phyloP scores from a whole-genome alignment of 2,113 vertebrate genomes.

The Anarhynchus alexandrinus region DNA sequence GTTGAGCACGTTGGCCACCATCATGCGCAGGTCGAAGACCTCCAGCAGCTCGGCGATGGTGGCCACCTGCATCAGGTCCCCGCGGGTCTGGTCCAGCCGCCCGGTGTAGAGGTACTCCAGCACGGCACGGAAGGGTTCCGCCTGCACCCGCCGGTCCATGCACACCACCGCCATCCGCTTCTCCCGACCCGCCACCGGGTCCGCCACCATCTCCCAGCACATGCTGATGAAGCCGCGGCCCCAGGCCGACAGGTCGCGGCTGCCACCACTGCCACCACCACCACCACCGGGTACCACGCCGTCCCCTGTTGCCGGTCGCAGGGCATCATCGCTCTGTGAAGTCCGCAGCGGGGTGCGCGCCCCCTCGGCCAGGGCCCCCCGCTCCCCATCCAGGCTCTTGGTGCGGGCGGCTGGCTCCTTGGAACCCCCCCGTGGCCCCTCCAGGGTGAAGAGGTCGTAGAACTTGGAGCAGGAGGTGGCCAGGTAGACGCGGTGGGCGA shows the following conservation, averaged over 20 bases:
- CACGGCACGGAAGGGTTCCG: conserved; percentile 68
- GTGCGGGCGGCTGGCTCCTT: conserved; percentile 79
- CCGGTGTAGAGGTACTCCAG: conserved; percentile 89
- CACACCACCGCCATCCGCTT: conserved; percentile 81
- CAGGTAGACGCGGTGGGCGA: conserved; percentile 87
- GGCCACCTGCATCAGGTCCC: conserved; percentile 86
- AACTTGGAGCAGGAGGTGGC: conserved; percentile 91
- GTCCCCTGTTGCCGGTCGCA: not conserved
- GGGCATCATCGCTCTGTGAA: conserved; percentile 78
- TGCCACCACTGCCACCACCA: conserved; percentile 9
- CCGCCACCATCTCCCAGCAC: conserved; percentile 76
- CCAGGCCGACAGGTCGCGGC: conserved; percentile 77
- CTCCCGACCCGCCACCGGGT: conserved; percentile 76
- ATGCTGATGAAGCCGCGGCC: conserved; percentile 84
- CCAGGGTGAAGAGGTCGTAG: conserved; percentile 86
- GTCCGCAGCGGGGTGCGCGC: conserved; percentile 70
- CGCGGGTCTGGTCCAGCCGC: conserved; percentile 76
- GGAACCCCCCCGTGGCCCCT: conserved; percentile 28
- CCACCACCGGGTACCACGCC: not conserved
- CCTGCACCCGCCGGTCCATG: conserved; percentile 81
- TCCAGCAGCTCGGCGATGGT: conserved; percentile 87
- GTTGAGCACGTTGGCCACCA: conserved; percentile 90
- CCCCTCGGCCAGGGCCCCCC: conserved; percentile 56
- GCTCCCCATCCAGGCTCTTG: conserved; percentile 81
- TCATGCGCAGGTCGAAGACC: conserved; percentile 90